Conservation (phyloP, 1,140 invertebrate species). For the Diorhabda carinulata region DNA sequence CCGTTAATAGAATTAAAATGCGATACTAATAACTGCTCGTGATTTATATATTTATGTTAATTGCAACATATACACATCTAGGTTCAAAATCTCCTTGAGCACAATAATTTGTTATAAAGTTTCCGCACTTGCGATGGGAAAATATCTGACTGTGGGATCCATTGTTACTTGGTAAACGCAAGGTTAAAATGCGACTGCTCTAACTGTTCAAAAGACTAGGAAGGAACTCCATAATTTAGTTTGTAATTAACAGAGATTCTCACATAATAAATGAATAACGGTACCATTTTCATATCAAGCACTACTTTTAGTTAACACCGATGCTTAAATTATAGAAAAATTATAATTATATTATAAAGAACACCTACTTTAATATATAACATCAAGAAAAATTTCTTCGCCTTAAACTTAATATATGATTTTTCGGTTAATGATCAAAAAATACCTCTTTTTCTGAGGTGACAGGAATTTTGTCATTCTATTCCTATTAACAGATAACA, state of each 20-base stretch:
- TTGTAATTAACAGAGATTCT: conserved; percentile 30
- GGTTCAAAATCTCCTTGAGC: conserved; percentile 32
- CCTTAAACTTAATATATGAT: no score
- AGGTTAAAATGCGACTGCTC: conserved; percentile 23
- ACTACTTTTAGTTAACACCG: no score
- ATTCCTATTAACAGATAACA: no score
- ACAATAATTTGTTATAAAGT: conserved; percentile 30
- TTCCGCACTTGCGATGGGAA: conserved; percentile 32
- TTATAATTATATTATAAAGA: no score
- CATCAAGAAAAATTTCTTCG: no score
- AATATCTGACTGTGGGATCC: conserved; percentile 30
- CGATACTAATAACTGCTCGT: no score
- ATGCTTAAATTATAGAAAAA: no score
- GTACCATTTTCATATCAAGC: conserved; percentile 12
- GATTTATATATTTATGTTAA: conserved; percentile 4
- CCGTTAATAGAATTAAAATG: no score
- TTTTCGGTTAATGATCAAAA: no score
- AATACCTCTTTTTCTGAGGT: no score
- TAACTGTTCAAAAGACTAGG: conserved; percentile 29
- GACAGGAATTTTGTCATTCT: no score
- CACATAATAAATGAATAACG: conserved; percentile 33
- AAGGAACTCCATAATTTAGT: conserved; percentile 29
- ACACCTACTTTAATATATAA: no score
- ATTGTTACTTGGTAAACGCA: conserved; percentile 29
- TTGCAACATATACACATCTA: conserved; percentile 1